A percentile compares a stretch with the other conserved stretches of the same genome.
phyloP scores from a whole-genome alignment of 2,888 invertebrate species.

The Plagodis pulveraria region DNA sequence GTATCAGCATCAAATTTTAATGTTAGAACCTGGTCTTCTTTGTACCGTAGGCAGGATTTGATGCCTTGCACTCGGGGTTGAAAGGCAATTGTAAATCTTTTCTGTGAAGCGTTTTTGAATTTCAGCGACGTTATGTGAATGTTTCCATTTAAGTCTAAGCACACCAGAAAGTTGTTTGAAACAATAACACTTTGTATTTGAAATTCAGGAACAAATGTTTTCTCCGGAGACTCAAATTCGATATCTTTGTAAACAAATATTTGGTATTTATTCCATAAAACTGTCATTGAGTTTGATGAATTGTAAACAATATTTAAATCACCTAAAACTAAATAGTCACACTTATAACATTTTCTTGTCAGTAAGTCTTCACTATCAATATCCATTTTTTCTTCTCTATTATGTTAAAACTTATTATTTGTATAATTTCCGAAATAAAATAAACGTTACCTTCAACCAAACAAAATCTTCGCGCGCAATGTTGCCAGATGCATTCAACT shows the following conservation, averaged over 20 bases:
- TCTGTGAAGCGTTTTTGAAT: slow-evolving; percentile 58
- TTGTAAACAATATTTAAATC: slow-evolving; percentile 59
- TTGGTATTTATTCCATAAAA: slow-evolving; percentile 75
- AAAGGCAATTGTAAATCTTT: slow-evolving; percentile 53
- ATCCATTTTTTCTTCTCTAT: slow-evolving; percentile 46
- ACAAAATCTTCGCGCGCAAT: no score
- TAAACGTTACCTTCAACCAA: no score
- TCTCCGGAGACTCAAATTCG: slow-evolving; percentile 48
- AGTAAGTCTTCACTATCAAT: slow-evolving; percentile 36
- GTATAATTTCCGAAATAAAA: background rate
- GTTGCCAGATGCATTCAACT: no score
- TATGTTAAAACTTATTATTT: background rate
- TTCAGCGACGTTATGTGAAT: slow-evolving; percentile 60
- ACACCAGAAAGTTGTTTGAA: slow-evolving; percentile 58
- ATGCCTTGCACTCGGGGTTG: slow-evolving; percentile 49
- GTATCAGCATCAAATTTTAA: slow-evolving; percentile 51
- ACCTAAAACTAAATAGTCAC: slow-evolving; percentile 45
- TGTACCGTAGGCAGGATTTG: slow-evolving; percentile 38
- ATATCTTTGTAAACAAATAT: slow-evolving; percentile 64
- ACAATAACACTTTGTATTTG: slow-evolving; percentile 52
- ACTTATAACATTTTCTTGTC: slow-evolving; percentile 54
- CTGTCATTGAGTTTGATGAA: slow-evolving; percentile 43
- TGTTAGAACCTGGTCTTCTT: slow-evolving; percentile 47
- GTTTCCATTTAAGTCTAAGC: slow-evolving; percentile 59
- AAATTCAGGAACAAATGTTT: slow-evolving; percentile 57